Evolutionary conservation across 2,797 vertebrate species (phyloP).

Genomic region (Macrochelys suwanniensis): DNA sequence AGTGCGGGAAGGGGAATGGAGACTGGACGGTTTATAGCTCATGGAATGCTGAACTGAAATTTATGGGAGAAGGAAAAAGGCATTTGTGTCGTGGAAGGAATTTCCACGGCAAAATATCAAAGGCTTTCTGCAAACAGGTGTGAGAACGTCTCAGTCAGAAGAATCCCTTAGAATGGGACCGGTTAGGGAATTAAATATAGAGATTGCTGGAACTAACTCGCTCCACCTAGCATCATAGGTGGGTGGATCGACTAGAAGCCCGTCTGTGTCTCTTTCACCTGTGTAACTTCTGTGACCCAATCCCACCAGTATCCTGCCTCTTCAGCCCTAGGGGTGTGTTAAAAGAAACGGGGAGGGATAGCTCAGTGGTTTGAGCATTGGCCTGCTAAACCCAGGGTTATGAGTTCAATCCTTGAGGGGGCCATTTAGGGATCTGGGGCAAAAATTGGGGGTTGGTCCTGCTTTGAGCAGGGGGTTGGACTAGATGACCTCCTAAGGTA

Average conservation of each 20-base stretch:
- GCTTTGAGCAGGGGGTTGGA: no score
- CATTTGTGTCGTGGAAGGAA: background rate
- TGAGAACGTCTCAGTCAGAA: background rate
- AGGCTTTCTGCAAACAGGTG: background rate
- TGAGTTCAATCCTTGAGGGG: no score
- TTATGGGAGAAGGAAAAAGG: background rate
- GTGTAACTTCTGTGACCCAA: background rate
- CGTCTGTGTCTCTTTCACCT: background rate
- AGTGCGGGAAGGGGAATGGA: background rate
- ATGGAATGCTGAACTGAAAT: background rate
- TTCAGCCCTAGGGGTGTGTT: rapidly evolving
- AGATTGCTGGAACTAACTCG: background rate
- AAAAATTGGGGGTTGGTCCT: no score
- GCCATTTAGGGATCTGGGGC: no score
- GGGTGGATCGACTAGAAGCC: background rate
- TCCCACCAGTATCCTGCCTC: background rate
- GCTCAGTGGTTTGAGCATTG: no score
- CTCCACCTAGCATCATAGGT: background rate
- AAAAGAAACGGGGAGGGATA: background rate
- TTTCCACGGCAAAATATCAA: background rate
- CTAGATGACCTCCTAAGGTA: no score
- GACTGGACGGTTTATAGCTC: background rate
- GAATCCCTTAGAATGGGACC: background rate
- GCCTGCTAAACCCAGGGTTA: no score
- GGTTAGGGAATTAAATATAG: background rate